These are phyloP conservation scores for Prionace glauca DNA, from an alignment of 2,797 vertebrate genomes.

Conservation along the genomic window DNA sequence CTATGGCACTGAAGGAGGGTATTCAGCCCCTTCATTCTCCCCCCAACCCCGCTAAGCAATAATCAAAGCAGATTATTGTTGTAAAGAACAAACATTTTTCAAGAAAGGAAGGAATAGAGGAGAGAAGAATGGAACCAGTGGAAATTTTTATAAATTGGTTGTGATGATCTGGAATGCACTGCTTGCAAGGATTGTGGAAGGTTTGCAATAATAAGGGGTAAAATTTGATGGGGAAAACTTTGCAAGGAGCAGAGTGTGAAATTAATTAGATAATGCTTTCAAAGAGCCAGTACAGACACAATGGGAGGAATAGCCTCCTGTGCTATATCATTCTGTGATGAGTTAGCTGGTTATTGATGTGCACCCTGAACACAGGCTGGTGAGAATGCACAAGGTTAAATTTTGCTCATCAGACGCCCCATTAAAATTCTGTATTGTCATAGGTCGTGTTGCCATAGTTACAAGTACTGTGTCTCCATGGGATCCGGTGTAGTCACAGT, in stretches of 20 bases:
- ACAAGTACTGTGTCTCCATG: background rate
- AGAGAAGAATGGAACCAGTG: background rate
- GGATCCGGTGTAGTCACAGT: background rate
- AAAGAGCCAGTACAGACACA: background rate
- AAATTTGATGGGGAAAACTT: background rate
- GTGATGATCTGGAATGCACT: background rate
- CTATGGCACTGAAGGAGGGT: too few relatives aligned
- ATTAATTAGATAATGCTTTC: background rate
- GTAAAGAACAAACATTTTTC: background rate
- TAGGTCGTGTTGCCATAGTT: background rate
- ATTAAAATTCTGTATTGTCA: conserved; percentile 8
- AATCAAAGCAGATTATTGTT: background rate
- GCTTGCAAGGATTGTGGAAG: background rate
- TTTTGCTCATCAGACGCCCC: background rate
- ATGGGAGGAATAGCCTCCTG: background rate
- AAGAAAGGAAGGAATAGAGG: background rate
- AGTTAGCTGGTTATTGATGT: background rate
- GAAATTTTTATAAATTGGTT: background rate
- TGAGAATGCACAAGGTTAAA: conserved; percentile 24
- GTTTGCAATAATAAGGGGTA: background rate
- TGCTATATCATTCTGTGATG: too few relatives aligned
- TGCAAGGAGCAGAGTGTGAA: background rate
- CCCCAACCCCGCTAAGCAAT: too few relatives aligned
- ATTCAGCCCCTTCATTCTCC: too few relatives aligned
- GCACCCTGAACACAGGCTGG: background rate